These are phyloP conservation scores for Lingula anatina DNA, from an alignment of 2,888 invertebrate species.

Conservation along the genomic window DNA sequence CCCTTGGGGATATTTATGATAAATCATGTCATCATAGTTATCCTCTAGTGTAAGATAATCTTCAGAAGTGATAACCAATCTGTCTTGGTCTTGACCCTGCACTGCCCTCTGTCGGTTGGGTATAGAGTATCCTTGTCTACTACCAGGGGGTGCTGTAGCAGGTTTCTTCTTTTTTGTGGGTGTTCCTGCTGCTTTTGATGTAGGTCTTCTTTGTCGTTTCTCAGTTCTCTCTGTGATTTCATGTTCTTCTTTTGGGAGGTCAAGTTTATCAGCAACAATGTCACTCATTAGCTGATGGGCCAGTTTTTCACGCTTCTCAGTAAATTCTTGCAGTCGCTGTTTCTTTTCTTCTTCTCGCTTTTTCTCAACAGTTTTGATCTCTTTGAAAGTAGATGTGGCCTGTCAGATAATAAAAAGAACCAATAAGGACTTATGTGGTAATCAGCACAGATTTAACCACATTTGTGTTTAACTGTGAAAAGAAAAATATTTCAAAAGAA, in stretches of 20 bases:
- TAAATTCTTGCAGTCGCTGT: conserved; percentile 15
- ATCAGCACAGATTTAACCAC: no score
- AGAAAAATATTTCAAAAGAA: no score
- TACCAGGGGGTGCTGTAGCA: background rate
- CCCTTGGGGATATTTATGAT: no score
- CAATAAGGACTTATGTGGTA: no score
- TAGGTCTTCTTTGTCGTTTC: background rate
- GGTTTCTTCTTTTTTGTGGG: background rate
- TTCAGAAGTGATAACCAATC: no score
- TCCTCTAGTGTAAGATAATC: no score
- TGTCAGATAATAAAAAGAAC: background rate
- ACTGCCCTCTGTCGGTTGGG: background rate
- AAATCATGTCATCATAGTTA: no score
- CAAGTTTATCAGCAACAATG: conserved; percentile 27
- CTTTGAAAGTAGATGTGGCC: conserved; percentile 3
- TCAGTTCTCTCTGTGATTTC: background rate
- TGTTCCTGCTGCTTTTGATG: background rate
- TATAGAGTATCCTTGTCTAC: background rate
- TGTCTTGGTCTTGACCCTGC: no score
- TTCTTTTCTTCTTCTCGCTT: conserved; percentile 17
- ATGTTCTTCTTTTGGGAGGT: conserved; percentile 19
- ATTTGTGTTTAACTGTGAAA: no score
- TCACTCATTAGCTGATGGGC: conserved; percentile 35
- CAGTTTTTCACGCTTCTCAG: conserved; percentile 25
- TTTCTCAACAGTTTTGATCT: conserved; percentile 6